Percentiles rank a stretch among this genome's conserved stretches.
Evolutionary conservation across 2,797 vertebrate genomes (phyloP).

Genomic region (Ctenochaetus hawaiiensis): DNA sequence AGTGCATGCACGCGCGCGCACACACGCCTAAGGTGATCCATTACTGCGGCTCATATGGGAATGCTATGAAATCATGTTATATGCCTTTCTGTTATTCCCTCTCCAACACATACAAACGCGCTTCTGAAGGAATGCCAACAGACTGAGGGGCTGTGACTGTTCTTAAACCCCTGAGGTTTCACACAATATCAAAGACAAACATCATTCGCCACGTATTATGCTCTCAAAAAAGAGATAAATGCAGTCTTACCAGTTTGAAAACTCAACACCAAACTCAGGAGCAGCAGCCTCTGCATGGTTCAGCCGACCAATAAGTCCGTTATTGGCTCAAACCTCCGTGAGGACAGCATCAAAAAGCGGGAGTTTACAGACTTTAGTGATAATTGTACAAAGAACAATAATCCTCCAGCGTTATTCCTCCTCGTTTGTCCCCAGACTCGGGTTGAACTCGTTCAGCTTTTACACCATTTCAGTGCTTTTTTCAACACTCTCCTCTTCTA

Average conservation of each 20-base stretch:
- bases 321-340: conserved; percentile 82
- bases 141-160: not conserved
- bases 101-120: conserved; percentile 1
- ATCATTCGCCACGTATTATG: not conserved
- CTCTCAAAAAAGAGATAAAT: not conserved
- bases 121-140: not conserved
- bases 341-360: conserved; percentile 85
- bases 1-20: conserved; percentile 21
- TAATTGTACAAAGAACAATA: conserved; percentile 47
- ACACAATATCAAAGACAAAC: not conserved
- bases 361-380: conserved; percentile 56
- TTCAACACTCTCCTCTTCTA: conserved; percentile 53
- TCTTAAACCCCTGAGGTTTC: not conserved
- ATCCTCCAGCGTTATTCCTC: conserved; percentile 59
- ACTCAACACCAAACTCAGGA: conserved; percentile 85
- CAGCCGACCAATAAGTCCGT: conserved; percentile 83
- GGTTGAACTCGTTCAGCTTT: conserved; percentile 42
- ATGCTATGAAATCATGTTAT: conserved; percentile 41
- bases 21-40: conserved; percentile 69
- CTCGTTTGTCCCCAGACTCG: conserved; percentile 27
- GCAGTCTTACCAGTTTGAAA: conserved; percentile 82
- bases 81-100: not conserved
- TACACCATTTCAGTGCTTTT: conserved; percentile 70
- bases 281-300: conserved; percentile 87
- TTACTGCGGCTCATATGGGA: conserved; percentile 60